phyloP scores from a whole-genome alignment of 2,888 invertebrate species.

The Nemotelus pantherinus region DNA sequence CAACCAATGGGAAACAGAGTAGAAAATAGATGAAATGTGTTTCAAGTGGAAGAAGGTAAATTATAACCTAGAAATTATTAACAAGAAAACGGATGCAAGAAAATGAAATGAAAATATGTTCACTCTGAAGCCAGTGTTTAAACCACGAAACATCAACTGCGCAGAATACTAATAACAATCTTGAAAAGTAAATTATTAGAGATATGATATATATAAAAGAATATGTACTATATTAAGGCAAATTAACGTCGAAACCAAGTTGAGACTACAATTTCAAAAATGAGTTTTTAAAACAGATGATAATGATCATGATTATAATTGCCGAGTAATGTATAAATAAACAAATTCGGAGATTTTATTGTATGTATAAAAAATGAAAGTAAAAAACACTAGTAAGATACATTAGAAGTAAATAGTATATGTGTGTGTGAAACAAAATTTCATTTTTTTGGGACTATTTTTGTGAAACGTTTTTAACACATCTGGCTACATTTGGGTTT shows the following conservation, averaged over 20 bases:
- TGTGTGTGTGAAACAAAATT: not conserved
- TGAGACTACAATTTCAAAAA: not conserved
- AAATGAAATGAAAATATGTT: not conserved
- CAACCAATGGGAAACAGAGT: not conserved
- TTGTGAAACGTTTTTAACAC: not conserved
- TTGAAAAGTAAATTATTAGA: conserved; percentile 11
- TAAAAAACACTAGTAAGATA: conserved; percentile 15
- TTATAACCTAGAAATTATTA: not conserved
- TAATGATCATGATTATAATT: not conserved
- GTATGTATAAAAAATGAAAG: not conserved
- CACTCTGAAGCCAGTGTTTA: too few species aligned
- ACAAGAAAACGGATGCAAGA: too few species aligned
- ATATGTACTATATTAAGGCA: conserved; percentile 1
- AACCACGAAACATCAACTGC: not conserved
- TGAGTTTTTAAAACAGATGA: not conserved
- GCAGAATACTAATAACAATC: conserved; percentile 8
- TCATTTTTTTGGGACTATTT: not conserved
- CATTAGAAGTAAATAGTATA: not conserved
- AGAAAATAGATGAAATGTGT: conserved; percentile 12
- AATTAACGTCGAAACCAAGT: not conserved
- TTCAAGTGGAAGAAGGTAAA: not conserved
- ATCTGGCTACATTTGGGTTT: not conserved
- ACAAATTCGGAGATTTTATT: conserved; percentile 7
- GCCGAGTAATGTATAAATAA: not conserved
- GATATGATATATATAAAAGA: not conserved